Conservation (phyloP, 2,888 invertebrate species). For the Urechis unicinctus region DNA sequence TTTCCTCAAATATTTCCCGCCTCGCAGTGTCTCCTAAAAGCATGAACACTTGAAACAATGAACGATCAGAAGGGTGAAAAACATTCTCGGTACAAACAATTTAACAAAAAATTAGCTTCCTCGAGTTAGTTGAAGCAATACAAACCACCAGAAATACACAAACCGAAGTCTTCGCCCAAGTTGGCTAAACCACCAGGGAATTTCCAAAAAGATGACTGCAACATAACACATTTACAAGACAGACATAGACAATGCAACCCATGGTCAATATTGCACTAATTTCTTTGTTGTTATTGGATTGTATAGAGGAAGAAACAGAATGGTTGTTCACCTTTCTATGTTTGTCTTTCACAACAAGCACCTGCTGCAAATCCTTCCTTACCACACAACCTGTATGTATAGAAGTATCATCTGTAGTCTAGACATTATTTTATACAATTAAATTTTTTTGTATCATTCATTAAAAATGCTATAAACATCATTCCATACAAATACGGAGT, state of each 20-base stretch:
- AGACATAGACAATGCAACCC: no score
- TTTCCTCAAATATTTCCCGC: conserved; percentile 45
- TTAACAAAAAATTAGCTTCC: no score
- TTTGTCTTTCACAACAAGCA: conserved; percentile 23
- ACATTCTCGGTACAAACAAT: no score
- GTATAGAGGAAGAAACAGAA: not conserved
- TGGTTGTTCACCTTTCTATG: conserved; percentile 27
- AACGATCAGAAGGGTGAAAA: no score
- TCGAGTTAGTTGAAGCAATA: no score
- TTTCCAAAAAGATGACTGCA: conserved; percentile 32
- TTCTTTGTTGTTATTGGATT: no score
- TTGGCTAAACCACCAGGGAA: conserved; percentile 45
- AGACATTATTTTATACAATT: not conserved
- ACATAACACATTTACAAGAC: conserved; percentile 1
- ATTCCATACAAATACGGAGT: no score
- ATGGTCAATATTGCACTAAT: no score
- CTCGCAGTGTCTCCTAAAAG: conserved; percentile 16
- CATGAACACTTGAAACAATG: no score
- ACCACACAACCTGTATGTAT: conserved; percentile 35
- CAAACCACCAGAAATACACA: conserved; percentile 6
- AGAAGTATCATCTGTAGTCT: not conserved
- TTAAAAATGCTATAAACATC: no score
- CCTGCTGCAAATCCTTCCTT: conserved; percentile 31
- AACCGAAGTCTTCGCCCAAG: conserved; percentile 43
- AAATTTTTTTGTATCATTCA: no score